Conservation (phyloP, 1,140 invertebrate genomes). For the Cotesia chilonis region DNA sequence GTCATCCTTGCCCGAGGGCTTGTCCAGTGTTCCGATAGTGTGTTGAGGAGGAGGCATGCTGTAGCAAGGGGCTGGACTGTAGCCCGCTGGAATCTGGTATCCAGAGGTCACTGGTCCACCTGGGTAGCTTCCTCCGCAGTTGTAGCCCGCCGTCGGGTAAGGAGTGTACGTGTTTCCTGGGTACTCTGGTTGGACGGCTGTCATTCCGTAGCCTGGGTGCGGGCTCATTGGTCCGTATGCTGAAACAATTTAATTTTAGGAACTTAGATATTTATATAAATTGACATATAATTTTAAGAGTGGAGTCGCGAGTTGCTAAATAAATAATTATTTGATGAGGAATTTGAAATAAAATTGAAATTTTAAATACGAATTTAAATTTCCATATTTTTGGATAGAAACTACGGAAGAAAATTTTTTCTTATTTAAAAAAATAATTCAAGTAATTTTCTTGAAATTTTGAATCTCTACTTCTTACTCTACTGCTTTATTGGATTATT, state of each 20-base stretch:
- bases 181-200: constrained; percentile 78
- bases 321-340: too few relatives aligned
- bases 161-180: constrained; percentile 79
- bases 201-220: constrained; percentile 83
- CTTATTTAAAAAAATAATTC: too few relatives aligned
- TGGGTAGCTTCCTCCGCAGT: constrained; percentile 70
- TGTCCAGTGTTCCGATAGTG: constrained; percentile 76
- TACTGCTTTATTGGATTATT: too few relatives aligned
- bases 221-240: constrained; percentile 84
- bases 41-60: constrained; percentile 81
- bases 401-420: too few relatives aligned
- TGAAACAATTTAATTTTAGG: constrained; percentile 49
- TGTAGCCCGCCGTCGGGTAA: constrained; percentile 72
- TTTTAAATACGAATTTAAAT: too few relatives aligned
- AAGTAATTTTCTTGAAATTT: too few relatives aligned
- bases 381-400: too few relatives aligned
- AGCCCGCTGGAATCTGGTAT: constrained; percentile 74
- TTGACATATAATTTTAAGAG: too few relatives aligned
- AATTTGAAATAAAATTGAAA: too few relatives aligned
- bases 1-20: constrained; percentile 76
- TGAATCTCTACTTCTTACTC: too few relatives aligned
- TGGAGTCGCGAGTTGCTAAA: too few relatives aligned
- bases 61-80: constrained; percentile 79
- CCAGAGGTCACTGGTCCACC: constrained; percentile 71
- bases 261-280: too few relatives aligned